Conservation (phyloP, 2,113 vertebrate species). For the Amblyopsis rosae region DNA sequence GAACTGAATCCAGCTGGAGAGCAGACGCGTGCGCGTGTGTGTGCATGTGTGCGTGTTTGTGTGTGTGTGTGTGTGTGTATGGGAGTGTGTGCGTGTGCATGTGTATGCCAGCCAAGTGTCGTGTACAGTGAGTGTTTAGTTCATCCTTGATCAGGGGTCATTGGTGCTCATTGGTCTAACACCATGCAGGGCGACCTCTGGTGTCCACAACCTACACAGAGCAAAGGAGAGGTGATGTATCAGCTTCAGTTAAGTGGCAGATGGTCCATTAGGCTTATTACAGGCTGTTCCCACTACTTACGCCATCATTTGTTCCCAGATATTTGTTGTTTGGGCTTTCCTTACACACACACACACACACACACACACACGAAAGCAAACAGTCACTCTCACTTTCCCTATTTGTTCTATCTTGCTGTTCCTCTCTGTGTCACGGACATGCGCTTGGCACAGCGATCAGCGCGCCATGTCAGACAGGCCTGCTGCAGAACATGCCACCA, state of each 20-base stretch:
- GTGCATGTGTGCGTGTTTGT: no score
- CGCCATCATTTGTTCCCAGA: slow-evolving; percentile 50
- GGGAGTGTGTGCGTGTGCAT: not conserved
- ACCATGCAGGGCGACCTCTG: slow-evolving; percentile 38
- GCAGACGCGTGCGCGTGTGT: not conserved
- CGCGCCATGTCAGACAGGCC: slow-evolving; percentile 4
- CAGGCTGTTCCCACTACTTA: slow-evolving; percentile 49
- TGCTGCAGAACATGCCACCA: slow-evolving; percentile 30
- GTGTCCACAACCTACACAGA: slow-evolving; percentile 62
- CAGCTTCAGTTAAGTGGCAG: slow-evolving; percentile 59
- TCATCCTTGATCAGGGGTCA: slow-evolving; percentile 47
- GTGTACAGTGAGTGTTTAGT: slow-evolving; percentile 11
- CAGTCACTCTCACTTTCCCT: not conserved
- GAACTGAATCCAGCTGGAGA: slow-evolving; percentile 52
- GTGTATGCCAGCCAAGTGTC: slow-evolving; percentile 30
- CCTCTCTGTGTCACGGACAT: not conserved
- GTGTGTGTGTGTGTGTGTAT: no score
- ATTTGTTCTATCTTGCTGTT: not conserved
- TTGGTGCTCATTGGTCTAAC: slow-evolving; percentile 31
- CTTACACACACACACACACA: slow-evolving; percentile 10
- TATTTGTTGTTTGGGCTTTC: slow-evolving; percentile 45
- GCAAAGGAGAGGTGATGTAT: slow-evolving; percentile 56
- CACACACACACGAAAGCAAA: not conserved
- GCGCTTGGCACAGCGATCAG: not conserved
- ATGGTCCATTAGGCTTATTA: slow-evolving; percentile 64